Evolutionary conservation across 2,797 vertebrate genomes (phyloP), one percentile per base, ranked within the genome.

Genomic region (Geotria australis): DNA sequence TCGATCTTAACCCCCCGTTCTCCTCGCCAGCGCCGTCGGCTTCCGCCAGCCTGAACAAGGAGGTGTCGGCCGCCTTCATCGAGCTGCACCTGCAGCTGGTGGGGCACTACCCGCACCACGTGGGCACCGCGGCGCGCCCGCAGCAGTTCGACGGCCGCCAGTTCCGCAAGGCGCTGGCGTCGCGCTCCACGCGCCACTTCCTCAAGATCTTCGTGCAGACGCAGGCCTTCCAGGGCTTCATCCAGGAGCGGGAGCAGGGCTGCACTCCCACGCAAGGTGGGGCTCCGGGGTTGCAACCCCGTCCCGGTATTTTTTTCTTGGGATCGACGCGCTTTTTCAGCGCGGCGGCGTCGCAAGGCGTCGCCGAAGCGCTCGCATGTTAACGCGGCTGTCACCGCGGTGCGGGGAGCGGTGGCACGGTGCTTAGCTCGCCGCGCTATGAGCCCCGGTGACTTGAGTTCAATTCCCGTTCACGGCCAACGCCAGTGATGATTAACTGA

Each of bases 161-260:
- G 38, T 93, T 93, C 74, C 84, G 69, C 68, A 89, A 83, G 63
- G 77, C 78, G 58, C 56, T 82, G 1, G 1, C 73, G 63, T 81
- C 81, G 61, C 85, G 76, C 63, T 69, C 68, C 64, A 76, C 65
- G 2, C 76, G 83, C 9, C 71, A 70, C 46, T 79, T 86, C 11
- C 67, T 88, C 57, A 88, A 93, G 66, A 80, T 70, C 62, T 95
- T 95, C 57, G 72, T 82, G 57, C 75, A 78, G 74, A 88, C 83
- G 0, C 85, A 95, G 68, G 84, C 88, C 77, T 95, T 95, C 15
- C 79, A 84, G 58, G 69, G 93, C 6, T 91, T 88, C 57, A 81
- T 95, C 60, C 83, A 93, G 70, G 84, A 85, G 15, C 76, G 76
- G 0, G 85, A 88, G 63, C 80, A 75, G 60, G 82, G 74, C 66